These are phyloP conservation scores for Myotis planiceps DNA, from an alignment of 2,797 vertebrate species.

Conservation along the genomic window DNA sequence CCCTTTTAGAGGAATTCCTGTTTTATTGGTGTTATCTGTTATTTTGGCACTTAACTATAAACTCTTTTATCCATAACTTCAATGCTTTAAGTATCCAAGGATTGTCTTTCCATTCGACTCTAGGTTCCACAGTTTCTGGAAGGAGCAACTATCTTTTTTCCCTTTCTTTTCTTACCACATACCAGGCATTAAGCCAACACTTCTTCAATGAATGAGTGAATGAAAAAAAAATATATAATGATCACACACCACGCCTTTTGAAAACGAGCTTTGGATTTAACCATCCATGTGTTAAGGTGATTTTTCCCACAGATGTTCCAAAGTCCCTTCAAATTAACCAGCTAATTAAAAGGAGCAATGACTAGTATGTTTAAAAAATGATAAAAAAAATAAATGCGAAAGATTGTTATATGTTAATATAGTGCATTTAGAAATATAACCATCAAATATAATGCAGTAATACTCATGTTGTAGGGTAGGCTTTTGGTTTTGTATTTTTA, in stretches of 20 bases:
- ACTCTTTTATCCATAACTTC: background rate
- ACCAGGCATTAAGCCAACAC: conserved; percentile 25
- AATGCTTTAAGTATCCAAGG: background rate
- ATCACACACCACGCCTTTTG: background rate
- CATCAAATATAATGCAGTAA: background rate
- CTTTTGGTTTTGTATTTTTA: background rate
- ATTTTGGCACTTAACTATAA: background rate
- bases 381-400: background rate
- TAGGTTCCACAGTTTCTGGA: background rate
- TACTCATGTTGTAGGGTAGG: background rate
- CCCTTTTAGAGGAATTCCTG: background rate
- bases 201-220: conserved; percentile 9
- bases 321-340: conserved; percentile 47
- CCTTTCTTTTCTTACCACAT: conserved; percentile 19
- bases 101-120: background rate
- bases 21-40: background rate
- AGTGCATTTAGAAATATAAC: background rate
- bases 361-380: background rate
- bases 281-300: conserved; percentile 39
- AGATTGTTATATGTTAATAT: background rate
- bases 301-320: conserved; percentile 47
- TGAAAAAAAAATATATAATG: background rate
- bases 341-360: conserved; percentile 47
- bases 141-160: background rate
- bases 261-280: conserved; percentile 37